Percentiles rank a stretch among this genome's conserved stretches.
These are phyloP conservation scores for Cyphomyrus plagiostoma DNA, from an alignment of 2,113 vertebrate genomes.

Conservation along the genomic window DNA sequence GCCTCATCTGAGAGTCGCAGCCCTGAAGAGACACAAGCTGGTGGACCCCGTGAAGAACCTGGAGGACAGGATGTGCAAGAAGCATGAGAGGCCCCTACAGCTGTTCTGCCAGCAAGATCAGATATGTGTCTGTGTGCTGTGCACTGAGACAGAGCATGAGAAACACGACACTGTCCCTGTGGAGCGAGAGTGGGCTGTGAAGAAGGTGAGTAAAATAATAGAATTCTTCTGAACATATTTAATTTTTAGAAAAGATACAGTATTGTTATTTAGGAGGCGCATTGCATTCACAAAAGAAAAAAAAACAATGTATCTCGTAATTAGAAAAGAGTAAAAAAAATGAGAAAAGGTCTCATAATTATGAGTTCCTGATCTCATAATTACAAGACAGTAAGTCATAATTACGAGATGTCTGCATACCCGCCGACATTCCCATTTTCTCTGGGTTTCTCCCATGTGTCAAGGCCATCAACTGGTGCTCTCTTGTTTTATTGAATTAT, in stretches of 20 bases:
- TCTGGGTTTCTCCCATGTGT: no score
- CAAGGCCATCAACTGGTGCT: no score
- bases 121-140: constrained; percentile 81
- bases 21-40: constrained; percentile 74
- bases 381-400: no score
- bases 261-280: neutral
- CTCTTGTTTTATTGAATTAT: no score
- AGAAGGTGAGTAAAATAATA: constrained; percentile 63
- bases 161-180: constrained; percentile 69
- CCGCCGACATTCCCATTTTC: no score
- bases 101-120: constrained; percentile 83
- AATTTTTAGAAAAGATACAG: neutral
- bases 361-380: no score
- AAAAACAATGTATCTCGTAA: no score
- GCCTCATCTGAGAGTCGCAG: constrained; percentile 71
- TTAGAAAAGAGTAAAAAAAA: no score
- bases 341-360: no score
- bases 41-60: constrained; percentile 74
- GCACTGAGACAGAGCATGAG: constrained; percentile 82
- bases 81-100: constrained; percentile 80
- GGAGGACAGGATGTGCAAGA: constrained; percentile 72
- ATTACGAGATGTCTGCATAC: no score
- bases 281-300: no score
- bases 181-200: constrained; percentile 68
- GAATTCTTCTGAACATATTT: neutral